Evolutionary conservation across 2,797 vertebrate species (phyloP).

Genomic region (Morelia viridis): DNA sequence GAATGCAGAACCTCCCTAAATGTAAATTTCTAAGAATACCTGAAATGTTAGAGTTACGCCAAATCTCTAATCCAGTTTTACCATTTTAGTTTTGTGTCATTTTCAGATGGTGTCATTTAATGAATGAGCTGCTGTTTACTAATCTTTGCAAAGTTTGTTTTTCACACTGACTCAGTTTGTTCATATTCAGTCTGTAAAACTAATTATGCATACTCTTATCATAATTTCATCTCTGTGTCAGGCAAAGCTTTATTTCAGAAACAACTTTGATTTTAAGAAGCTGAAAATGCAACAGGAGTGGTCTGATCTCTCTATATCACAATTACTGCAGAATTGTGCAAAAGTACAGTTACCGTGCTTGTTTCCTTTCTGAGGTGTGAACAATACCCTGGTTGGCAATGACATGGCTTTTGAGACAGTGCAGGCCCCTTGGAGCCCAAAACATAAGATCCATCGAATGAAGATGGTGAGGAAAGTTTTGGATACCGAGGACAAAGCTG

Average conservation of each 20-base stretch:
- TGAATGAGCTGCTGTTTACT: not conserved
- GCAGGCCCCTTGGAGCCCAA: conserved; percentile 68
- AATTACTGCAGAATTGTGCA: too few species aligned
- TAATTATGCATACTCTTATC: not conserved
- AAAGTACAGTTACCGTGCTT: too few species aligned
- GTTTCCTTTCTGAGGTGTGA: too few species aligned
- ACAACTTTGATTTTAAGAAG: too few species aligned
- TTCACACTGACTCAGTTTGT: not conserved
- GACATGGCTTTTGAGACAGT: too few species aligned
- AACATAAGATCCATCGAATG: not conserved
- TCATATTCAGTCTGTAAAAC: not conserved
- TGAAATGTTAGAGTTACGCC: not conserved
- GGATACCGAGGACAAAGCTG: not conserved
- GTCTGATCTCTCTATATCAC: too few species aligned
- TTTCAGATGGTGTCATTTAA: too few species aligned
- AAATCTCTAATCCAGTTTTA: not conserved
- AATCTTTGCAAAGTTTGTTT: not conserved
- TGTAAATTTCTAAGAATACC: not conserved
- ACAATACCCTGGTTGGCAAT: too few species aligned
- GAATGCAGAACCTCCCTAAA: not conserved
- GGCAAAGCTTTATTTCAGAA: not conserved
- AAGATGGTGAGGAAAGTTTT: conserved; percentile 52
- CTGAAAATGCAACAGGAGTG: too few species aligned
- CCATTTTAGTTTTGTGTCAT: not conserved
- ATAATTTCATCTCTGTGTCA: not conserved